Base-by-base conservation (phyloP, 2,797 vertebrate genomes). In the Chelon auratus region DNA sequence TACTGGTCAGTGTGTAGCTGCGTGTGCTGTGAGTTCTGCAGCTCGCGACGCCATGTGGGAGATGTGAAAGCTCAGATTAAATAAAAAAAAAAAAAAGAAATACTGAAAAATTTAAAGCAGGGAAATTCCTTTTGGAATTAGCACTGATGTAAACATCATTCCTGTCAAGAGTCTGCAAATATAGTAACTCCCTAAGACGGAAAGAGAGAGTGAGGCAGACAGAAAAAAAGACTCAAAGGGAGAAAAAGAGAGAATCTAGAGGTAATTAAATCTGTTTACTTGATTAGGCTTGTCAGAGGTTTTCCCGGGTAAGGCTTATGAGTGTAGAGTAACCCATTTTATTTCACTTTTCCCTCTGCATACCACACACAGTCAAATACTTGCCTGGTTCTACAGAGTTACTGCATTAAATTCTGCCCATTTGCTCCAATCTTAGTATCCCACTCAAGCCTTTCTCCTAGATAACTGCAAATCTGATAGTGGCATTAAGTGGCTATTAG, bases 221-320 rank as follows among this genome's bases (percentile, higher is more conserved):
- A 4, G 2, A 22, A 3, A n/a, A 22, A 54, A 5, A 48, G 18
- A 18, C 9, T 5, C 14, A 3, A 43, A 15, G 14, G 37, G 18
- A 51, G 30, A 14, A 43, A 61, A 24, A 66, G 11, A 54, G 18
- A 36, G 14, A 76, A 17, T 5, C 2, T 65, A 39, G 18, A 62
- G 33, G 63, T 58, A 56, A 40, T 77, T 13, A 52, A 39, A 68
- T 68, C 3, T 62, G 22, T 79, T 68, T 62, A 33, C 61, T 47
- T 7, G 45, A 17, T 6, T 40, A 40, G 12, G 39, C 39, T 40
- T 40, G 39, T 40, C 39, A 26, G 24, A 26, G 30, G 30, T 33
- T 33, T 33, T 33, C 30, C 30, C 30, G 30, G 30, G 7, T 33
- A 33, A 33, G 30, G 30, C 40, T 42, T 5, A 15, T 2, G 42